Percentiles rank a stretch among this genome's conserved stretches.
phyloP scores from a whole-genome alignment of 1,140 invertebrate genomes.

The Pseudachorutes palmiensis region DNA sequence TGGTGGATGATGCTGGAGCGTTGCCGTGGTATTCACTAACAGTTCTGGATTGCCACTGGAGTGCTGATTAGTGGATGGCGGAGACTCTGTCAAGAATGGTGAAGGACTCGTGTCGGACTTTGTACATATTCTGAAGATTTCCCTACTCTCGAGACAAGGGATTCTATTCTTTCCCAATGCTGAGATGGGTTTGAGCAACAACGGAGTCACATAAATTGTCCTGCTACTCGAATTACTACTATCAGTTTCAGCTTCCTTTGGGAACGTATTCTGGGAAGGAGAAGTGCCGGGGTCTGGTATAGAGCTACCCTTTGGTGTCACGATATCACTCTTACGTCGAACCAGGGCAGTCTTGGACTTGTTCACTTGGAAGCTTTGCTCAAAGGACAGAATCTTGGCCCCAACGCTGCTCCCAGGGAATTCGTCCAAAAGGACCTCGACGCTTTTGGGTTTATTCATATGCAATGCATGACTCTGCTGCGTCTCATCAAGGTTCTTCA shows the following conservation, averaged over 20 bases:
- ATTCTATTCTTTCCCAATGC: slow-evolving; percentile 16
- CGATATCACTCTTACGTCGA: slow-evolving; percentile 36
- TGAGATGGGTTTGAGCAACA: background rate
- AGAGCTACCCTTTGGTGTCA: slow-evolving; percentile 9
- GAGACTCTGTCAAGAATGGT: slow-evolving; percentile 2
- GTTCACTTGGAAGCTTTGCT: slow-evolving; percentile 14
- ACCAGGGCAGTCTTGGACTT: slow-evolving; percentile 31
- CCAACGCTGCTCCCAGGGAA: background rate
- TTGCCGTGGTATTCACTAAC: background rate
- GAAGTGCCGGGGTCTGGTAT: background rate
- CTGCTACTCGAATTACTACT: background rate
- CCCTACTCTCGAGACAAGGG: slow-evolving; percentile 33
- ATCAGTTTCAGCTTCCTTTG: background rate
- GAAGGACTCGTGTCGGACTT: background rate
- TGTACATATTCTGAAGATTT: slow-evolving; percentile 35
- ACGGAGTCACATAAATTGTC: slow-evolving; percentile 7
- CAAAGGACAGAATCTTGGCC: background rate
- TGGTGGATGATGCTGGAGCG: slow-evolving; percentile 12
- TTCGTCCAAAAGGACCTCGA: background rate
- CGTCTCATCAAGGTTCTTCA: slow-evolving; percentile 29
- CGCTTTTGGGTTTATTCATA: slow-evolving; percentile 14
- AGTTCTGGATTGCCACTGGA: too few species aligned
- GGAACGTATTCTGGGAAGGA: background rate
- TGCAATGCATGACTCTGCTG: slow-evolving; percentile 7
- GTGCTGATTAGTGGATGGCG: slow-evolving; percentile 3